A percentile compares a stretch with the other conserved stretches of the same genome.
Evolutionary conservation across 2,113 vertebrate genomes (phyloP).

Genomic region (Callaeas wilsoni): DNA sequence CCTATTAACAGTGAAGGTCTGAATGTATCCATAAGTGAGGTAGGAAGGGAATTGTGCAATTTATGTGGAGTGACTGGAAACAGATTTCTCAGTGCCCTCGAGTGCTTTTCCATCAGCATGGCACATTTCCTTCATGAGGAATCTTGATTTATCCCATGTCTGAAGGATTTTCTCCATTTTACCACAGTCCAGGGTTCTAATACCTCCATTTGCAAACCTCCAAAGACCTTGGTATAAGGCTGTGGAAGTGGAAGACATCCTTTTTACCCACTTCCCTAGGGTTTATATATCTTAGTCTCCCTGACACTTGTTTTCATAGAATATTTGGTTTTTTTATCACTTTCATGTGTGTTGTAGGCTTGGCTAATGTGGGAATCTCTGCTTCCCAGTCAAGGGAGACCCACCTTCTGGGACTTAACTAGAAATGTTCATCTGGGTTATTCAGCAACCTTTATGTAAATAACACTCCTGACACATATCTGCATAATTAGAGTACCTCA

Average conservation of each 20-base stretch:
- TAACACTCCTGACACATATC: not conserved
- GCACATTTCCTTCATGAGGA: not conserved
- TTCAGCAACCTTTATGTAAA: conserved; percentile 1
- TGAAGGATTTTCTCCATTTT: not conserved
- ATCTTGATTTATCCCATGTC: not conserved
- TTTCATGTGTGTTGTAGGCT: not conserved
- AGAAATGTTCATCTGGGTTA: not conserved
- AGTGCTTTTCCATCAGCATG: not conserved
- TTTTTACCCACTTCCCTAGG: not conserved
- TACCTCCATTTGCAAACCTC: not conserved
- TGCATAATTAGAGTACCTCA: not conserved
- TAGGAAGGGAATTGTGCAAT: not conserved
- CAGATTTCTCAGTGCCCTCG: not conserved
- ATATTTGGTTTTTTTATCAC: not conserved
- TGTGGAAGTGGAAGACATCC: not conserved
- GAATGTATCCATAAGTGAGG: not conserved
- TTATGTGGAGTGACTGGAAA: not conserved
- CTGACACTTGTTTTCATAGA: not conserved
- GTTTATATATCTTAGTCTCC: not conserved
- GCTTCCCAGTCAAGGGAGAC: not conserved
- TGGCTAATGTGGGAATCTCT: not conserved
- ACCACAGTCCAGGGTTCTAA: not conserved
- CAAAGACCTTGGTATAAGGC: not conserved
- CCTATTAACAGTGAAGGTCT: not conserved
- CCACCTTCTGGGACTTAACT: not conserved